Evolutionary conservation across 2,113 vertebrate genomes (phyloP), one percentile per base, ranked within the genome.

Genomic region (Brachyhypopomus gauderio): DNA sequence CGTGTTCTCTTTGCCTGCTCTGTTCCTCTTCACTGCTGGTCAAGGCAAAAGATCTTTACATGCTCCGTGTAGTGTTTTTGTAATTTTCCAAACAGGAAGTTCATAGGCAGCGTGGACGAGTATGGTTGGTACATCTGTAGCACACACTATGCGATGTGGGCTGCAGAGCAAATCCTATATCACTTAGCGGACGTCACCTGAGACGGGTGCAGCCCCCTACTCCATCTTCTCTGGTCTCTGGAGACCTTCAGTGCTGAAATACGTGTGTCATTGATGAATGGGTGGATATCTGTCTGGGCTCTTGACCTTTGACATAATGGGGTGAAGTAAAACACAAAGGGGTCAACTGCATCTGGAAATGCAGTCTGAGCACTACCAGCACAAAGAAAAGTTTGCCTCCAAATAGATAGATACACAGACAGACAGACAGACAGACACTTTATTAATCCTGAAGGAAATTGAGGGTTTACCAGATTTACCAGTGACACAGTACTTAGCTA

Each of bases 251-350:
- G 62, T 79, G 64, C 82, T 79, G 52, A 69, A 60, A 66, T 60
- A 25, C 71, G 69, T 58, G 30, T 70, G 63, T 79, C 72, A 84
- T 70, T 62, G 72, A 84, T 83, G 82, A 84, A 74, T 84, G 52
- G 72, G 27, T 14, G 64, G 41, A 67, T 67, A 81, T 75, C 72
- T 62, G 66, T 60, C 75, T 79, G 71, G 79, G 70, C 36, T 75
- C 74, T 63, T 79, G 72, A 62, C 77, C 77, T 60, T 36, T 70
- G 72, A n/a, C 72, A 69, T 84, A 70, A 84, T 75, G 56, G 77
- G 64, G 55, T 79, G 60, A 74, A 83, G 74, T 78, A 48, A 74
- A 74, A 60, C 75, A 41, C 62, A 45, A 59, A 48, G 23, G 12
- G 8, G 16, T 27, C 34, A 8, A 11, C 45, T 12, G 12, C 45